phyloP scores from a whole-genome alignment of 2,797 vertebrate genomes.

The Spheniscus humboldti region DNA sequence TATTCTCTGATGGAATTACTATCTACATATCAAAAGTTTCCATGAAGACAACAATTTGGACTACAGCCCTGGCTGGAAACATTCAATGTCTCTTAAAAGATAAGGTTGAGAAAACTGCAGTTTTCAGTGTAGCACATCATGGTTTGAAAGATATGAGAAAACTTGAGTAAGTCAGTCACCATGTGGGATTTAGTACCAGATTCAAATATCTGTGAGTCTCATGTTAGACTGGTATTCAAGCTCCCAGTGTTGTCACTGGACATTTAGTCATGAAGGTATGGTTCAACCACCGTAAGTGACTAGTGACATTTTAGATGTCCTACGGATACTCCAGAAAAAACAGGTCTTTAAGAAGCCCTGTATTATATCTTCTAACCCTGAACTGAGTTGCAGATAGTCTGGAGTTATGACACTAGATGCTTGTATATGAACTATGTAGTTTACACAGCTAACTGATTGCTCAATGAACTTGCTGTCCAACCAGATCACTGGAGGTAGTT shows the following conservation, averaged over 20 bases:
- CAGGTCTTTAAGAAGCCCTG: accelerated
- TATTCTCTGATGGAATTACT: not conserved
- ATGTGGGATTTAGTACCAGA: not conserved
- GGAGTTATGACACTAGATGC: not conserved
- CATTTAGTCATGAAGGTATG: not conserved
- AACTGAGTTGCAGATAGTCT: not conserved
- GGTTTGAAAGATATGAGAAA: not conserved
- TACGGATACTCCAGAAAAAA: not conserved
- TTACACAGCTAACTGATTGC: not conserved
- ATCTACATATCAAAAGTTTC: not conserved
- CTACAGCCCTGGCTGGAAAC: not conserved
- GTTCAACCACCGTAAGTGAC: not conserved
- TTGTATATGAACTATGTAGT: not conserved
- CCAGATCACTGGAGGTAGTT: not conserved
- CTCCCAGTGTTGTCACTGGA: not conserved
- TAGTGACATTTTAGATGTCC: not conserved
- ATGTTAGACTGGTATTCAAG: not conserved
- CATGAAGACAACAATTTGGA: not conserved
- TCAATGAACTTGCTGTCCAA: not conserved
- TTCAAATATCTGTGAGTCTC: not conserved
- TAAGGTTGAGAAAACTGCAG: not conserved
- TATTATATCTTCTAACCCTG: not conserved
- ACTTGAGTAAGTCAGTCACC: not conserved
- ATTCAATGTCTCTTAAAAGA: not conserved
- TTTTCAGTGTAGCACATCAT: not conserved